phyloP scores from a whole-genome alignment of 2,888 invertebrate species.

The Julus scanicus region DNA sequence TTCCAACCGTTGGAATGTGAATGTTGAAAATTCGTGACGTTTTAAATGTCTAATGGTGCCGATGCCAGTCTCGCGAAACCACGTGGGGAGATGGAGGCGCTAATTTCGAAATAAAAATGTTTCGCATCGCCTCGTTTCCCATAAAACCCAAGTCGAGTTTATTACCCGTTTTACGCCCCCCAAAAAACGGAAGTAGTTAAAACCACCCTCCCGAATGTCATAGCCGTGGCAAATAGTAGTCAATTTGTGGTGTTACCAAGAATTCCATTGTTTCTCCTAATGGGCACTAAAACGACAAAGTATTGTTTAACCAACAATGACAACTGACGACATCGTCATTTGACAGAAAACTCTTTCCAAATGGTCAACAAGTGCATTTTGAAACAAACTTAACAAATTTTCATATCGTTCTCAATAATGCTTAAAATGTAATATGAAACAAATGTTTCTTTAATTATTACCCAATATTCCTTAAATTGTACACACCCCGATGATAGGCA shows the following conservation, averaged over 20 bases:
- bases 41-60: background rate
- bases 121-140: background rate
- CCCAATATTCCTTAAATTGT: too few species aligned
- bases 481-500: too few species aligned
- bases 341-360: background rate
- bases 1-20: too few species aligned
- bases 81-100: too few species aligned
- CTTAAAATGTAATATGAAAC: too few species aligned
- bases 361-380: background rate
- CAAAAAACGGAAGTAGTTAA: slow-evolving; percentile 9
- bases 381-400: too few species aligned
- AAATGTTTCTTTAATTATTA: too few species aligned
- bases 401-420: too few species aligned
- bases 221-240: background rate
- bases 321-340: background rate
- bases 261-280: slow-evolving; percentile 1
- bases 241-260: slow-evolving; percentile 22
- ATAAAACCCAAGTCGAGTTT: background rate
- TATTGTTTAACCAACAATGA: background rate
- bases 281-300: background rate
- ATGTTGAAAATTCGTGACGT: background rate
- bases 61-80: background rate
- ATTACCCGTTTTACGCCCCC: background rate
- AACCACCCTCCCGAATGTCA: background rate
- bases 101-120: background rate